Conservation (phyloP, 2,888 invertebrate genomes). For the Camponotus fellah region DNA sequence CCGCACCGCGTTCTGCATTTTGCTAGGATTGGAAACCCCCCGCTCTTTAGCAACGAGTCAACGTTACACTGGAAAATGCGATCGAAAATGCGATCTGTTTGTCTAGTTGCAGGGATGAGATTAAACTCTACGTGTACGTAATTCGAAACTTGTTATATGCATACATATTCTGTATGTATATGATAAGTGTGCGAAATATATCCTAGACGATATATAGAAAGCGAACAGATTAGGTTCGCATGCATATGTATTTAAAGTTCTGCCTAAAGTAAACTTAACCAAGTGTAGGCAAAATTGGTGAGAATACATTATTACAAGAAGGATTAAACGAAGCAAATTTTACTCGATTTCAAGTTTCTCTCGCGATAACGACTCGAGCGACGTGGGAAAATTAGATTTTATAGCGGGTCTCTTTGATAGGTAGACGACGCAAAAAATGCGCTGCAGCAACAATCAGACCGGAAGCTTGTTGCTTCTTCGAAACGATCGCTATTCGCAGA, state of each 20-base stretch:
- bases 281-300: not conserved
- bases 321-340: not conserved
- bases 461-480: slow-evolving; percentile 42
- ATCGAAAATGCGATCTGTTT: not conserved
- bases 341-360: not conserved
- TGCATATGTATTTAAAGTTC: not conserved
- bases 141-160: not conserved
- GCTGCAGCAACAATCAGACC: slow-evolving; percentile 11
- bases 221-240: not conserved
- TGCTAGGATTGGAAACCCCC: slow-evolving; percentile 15
- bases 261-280: not conserved
- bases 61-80: not conserved
- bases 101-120: not conserved
- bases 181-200: not conserved
- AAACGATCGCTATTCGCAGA: slow-evolving; percentile 38
- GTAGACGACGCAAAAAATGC: not conserved
- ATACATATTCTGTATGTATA: not conserved
- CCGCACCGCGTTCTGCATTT: slow-evolving; percentile 56
- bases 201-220: not conserved
- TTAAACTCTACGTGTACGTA: not conserved
- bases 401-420: not conserved
- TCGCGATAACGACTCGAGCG: not conserved
- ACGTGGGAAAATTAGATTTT: slow-evolving; percentile 14
- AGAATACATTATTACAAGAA: not conserved
- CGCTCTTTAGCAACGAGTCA: slow-evolving; percentile 16